Percentiles rank a stretch among this genome's conserved stretches.
phyloP scores from a whole-genome alignment of 2,797 vertebrate genomes.

The Aerospiza tachiro region DNA sequence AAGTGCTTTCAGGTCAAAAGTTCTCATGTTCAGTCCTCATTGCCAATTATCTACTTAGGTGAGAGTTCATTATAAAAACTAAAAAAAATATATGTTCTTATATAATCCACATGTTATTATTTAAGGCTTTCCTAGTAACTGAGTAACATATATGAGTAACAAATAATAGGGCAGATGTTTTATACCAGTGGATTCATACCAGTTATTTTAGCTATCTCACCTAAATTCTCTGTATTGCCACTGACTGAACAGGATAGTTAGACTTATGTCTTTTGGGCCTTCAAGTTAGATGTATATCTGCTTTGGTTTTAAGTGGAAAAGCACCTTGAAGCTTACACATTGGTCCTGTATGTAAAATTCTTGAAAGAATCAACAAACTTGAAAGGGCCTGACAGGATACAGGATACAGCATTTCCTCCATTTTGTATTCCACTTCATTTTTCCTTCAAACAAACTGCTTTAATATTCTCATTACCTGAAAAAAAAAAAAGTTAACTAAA shows the following conservation, averaged over 20 bases:
- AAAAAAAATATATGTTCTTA: not conserved
- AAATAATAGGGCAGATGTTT: not conserved
- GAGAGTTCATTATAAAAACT: not conserved
- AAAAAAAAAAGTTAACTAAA: not conserved
- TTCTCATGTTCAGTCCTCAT: not conserved
- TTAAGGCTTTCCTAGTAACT: not conserved
- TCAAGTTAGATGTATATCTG: not conserved
- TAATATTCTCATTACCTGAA: not conserved
- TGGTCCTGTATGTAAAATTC: not conserved
- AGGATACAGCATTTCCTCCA: not conserved
- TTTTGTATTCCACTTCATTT: not conserved
- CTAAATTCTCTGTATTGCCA: not conserved
- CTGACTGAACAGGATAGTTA: not conserved
- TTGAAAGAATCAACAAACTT: not conserved
- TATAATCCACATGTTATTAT: conserved; percentile 16
- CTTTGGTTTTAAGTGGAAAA: not conserved
- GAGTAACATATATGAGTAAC: not conserved
- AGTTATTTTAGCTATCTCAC: not conserved
- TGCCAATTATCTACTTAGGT: conserved; percentile 30
- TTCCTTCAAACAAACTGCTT: not conserved
- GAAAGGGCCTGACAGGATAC: not conserved
- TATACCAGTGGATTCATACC: not conserved
- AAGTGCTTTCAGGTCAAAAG: conserved; percentile 15
- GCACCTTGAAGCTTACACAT: not conserved
- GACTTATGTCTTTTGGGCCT: not conserved